phyloP scores from a whole-genome alignment of 2,888 invertebrate genomes.

The Ophioninae sp. region DNA sequence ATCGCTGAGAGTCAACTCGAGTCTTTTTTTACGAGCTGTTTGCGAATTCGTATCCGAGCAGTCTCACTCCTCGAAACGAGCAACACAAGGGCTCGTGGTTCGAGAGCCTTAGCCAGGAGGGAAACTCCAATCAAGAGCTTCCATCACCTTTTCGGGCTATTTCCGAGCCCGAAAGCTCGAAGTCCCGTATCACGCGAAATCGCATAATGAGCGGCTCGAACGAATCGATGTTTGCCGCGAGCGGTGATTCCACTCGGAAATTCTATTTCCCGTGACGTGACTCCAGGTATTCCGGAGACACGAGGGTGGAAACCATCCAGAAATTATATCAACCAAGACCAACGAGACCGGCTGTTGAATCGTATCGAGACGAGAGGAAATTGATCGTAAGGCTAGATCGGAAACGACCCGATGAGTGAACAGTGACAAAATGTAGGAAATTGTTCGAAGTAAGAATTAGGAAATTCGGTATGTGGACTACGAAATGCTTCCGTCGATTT shows the following conservation, averaged over 20 bases:
- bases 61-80: conserved; percentile 48
- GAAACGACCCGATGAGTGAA: background rate
- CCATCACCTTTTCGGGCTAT: conserved; percentile 3
- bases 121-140: conserved; percentile 14
- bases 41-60: conserved; percentile 49
- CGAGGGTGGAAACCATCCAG: conserved; percentile 45
- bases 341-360: conserved; percentile 27
- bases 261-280: conserved; percentile 71
- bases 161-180: conserved; percentile 55
- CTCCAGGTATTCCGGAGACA: conserved; percentile 52
- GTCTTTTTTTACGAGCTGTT: conserved; percentile 58
- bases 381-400: conserved; percentile 45
- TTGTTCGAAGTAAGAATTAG: background rate
- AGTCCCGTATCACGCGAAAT: conserved; percentile 68
- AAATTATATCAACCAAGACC: conserved; percentile 49
- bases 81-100: conserved; percentile 25
- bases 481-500: background rate
- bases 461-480: background rate
- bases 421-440: conserved; percentile 5
- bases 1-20: conserved; percentile 41
- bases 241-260: conserved; percentile 71
- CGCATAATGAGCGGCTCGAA: conserved; percentile 76
- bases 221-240: conserved; percentile 78
- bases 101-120: background rate
- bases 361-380: conserved; percentile 40